Evolutionary conservation across 1,140 invertebrate genomes (phyloP).

Genomic region (Arctopsyche grandis): DNA sequence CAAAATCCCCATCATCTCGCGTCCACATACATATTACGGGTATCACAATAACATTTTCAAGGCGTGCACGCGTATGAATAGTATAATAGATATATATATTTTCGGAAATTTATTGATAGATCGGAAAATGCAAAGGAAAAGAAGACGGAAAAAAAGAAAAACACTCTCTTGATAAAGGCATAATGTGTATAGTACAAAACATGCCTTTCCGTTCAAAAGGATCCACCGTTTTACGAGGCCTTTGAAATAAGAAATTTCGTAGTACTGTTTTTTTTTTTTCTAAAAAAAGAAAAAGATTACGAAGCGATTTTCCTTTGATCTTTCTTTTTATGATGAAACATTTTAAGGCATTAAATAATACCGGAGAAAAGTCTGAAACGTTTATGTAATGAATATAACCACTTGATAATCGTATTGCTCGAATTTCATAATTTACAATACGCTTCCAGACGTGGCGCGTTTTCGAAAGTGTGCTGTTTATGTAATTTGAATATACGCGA

Average conservation of each 20-base stretch:
- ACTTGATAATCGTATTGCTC: neutral
- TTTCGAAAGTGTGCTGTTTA: no score
- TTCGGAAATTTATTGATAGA: neutral
- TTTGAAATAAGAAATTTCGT: conserved; percentile 31
- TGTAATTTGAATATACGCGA: no score
- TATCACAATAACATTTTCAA: neutral
- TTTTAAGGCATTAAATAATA: conserved; percentile 15
- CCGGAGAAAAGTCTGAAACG: neutral
- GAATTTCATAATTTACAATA: no score
- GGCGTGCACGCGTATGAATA: neutral
- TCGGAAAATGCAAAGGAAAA: no score
- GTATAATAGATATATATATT: neutral
- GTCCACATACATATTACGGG: neutral
- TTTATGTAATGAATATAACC: conserved; percentile 10
- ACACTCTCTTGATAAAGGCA: neutral
- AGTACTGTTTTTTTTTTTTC: conserved; percentile 11
- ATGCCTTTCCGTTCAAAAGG: conserved; percentile 14
- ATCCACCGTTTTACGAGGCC: conserved; percentile 8
- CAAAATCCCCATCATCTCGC: neutral
- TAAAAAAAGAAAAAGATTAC: conserved; percentile 23
- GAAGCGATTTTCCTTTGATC: conserved; percentile 28
- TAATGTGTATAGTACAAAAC: neutral
- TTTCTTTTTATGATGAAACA: conserved; percentile 17
- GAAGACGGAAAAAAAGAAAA: no score
- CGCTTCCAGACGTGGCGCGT: no score